Conservation (phyloP, 2,113 vertebrate genomes). For the Crotalus helleri region DNA sequence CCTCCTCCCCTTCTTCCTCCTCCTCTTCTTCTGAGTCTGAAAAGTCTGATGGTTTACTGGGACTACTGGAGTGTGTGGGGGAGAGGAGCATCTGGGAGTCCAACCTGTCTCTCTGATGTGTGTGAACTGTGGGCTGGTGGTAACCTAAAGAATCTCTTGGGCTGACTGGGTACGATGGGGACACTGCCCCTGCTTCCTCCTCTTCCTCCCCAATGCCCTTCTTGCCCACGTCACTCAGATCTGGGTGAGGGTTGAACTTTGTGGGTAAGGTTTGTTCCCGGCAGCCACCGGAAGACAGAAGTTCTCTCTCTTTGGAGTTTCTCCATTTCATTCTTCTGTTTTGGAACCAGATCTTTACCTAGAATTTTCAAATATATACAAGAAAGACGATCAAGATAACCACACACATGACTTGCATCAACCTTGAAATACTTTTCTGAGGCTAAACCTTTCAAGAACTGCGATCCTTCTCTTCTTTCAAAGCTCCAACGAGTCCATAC, state of each 20-base stretch:
- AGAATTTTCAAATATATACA: slow-evolving; percentile 8
- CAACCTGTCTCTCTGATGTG: slow-evolving; percentile 62
- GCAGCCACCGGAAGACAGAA: slow-evolving; percentile 91
- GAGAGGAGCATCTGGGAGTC: slow-evolving; percentile 74
- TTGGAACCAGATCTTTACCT: slow-evolving; percentile 99
- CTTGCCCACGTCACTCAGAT: slow-evolving; percentile 92
- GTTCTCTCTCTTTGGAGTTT: slow-evolving; percentile 96
- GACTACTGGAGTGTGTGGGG: slow-evolving; percentile 77
- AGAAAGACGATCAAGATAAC: neutral
- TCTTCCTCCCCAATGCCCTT: slow-evolving; percentile 72
- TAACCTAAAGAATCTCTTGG: slow-evolving; percentile 59
- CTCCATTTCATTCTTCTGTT: slow-evolving; percentile 99
- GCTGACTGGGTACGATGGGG: slow-evolving; percentile 48
- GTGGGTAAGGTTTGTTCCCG: slow-evolving; percentile 95
- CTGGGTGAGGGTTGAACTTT: slow-evolving; percentile 95
- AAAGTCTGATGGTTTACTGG: slow-evolving; percentile 86
- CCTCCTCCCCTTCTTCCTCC: slow-evolving; percentile 76
- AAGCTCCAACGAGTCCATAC: neutral
- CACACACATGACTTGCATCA: rapidly evolving
- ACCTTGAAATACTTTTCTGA: neutral
- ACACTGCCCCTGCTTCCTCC: slow-evolving; percentile 61
- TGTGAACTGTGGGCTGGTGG: slow-evolving; percentile 62
- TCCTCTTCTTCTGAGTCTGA: slow-evolving; percentile 84
- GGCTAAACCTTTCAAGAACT: neutral
- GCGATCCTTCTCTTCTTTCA: neutral